Base-by-base conservation (phyloP, 2,888 invertebrate genomes). In the Andrena marginata region DNA sequence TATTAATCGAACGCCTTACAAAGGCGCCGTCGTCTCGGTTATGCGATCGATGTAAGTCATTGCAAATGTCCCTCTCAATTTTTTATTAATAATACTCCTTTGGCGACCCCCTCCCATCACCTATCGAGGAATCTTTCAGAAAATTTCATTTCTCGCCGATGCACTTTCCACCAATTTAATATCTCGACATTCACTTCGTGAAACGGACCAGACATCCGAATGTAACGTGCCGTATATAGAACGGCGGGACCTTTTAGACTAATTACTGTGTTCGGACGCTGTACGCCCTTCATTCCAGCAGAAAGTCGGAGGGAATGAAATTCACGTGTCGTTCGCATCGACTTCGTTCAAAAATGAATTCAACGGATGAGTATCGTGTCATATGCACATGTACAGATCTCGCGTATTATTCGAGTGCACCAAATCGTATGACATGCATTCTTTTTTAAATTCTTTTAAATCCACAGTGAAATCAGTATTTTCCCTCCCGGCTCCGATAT, bases 201-300 rank as follows among this genome's bases (percentile, higher is more conserved):
- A 63, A 80, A 56, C 31, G 68, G 5, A 31, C n/a, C 73, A 51
- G 81, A 60, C 62, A 69, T 73, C n/a, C 73, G 65, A 72, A 80
- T 59, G 23, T 51, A 59, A 29, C 49, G 42, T n/a, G 5, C 20
- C 7, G 13, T 49, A 49, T 48, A 51, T 49, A 54, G 31, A 49
- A 56, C 29, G 51, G 42, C 42, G 20, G 4, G 29, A 51, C 73
- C 73, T 81, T 80, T 81, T 69, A 81, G 59, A 69, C 82, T 69
- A 80, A 81, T 81, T 81, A 69, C 63, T 29, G 20, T 6, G 26
- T 42, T 42, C 59, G 35, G 33, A 33, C 20, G 64, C n/a, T 75
- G 2, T 6, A 54, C 20, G 35, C 16, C 3, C 49, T 56, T 13
- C 59, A 8, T 16, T 75, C 0, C 8, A 6, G 3, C 29, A 1